phyloP scores from a whole-genome alignment of 2,113 vertebrate genomes.

The Semicossyphus pulcher region DNA sequence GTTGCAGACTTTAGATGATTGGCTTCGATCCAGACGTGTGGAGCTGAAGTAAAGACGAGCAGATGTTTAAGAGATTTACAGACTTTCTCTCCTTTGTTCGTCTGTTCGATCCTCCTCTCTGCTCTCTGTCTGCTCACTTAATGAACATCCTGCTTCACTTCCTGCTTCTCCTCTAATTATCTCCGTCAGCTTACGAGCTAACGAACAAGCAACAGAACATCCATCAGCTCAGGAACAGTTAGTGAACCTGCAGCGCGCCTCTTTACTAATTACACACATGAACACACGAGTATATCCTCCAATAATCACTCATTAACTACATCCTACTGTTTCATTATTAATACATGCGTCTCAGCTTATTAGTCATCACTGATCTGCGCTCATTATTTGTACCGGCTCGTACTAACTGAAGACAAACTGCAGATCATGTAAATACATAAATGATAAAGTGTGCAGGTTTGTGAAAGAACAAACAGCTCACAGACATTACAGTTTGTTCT shows the following conservation, averaged over 20 bases:
- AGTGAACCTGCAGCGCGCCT: slow-evolving; percentile 8
- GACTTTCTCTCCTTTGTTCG: not conserved
- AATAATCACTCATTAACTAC: slow-evolving; percentile 1
- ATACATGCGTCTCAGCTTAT: not conserved
- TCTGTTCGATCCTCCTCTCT: not conserved
- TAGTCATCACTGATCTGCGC: not conserved
- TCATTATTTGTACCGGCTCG: not conserved
- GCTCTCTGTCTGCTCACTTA: not conserved
- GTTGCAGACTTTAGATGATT: too few relatives aligned
- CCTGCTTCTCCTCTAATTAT: slow-evolving; percentile 10
- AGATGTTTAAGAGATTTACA: too few relatives aligned
- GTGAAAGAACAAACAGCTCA: too few relatives aligned
- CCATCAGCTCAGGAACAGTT: not conserved
- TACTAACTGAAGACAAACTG: too few relatives aligned
- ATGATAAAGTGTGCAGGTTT: too few relatives aligned
- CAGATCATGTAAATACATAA: too few relatives aligned
- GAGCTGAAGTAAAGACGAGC: too few relatives aligned
- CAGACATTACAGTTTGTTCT: too few relatives aligned
- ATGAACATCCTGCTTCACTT: not conserved
- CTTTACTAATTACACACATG: not conserved
- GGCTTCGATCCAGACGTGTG: too few relatives aligned
- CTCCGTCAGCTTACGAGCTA: not conserved
- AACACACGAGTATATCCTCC: not conserved
- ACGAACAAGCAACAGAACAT: not conserved
- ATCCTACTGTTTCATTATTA: not conserved